These are phyloP conservation scores for Anas acuta DNA, from an alignment of 2,797 vertebrate species.

Conservation along the genomic window DNA sequence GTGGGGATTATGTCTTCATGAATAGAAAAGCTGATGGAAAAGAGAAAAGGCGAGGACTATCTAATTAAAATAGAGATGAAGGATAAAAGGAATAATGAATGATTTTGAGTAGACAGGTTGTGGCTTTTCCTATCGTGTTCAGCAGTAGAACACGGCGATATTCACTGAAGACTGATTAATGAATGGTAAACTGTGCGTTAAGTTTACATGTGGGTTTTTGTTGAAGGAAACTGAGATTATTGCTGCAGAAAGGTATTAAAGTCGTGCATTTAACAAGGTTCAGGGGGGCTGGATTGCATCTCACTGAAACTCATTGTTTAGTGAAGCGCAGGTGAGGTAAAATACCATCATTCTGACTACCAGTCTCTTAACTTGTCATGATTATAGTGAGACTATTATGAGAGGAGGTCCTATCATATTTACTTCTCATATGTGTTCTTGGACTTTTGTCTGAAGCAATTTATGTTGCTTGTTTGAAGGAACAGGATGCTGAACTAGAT, in stretches of 20 bases:
- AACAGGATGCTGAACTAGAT: neutral
- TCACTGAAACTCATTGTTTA: neutral
- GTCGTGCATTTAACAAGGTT: neutral
- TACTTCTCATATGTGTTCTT: neutral
- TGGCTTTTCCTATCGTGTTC: neutral
- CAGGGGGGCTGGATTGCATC: neutral
- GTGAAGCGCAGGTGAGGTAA: neutral
- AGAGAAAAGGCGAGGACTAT: neutral
- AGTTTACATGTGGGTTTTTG: neutral
- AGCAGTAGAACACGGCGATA: neutral
- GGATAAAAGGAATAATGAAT: neutral
- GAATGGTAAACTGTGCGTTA: neutral
- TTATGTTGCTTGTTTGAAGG: neutral
- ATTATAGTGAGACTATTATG: neutral
- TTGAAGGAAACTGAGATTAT: neutral
- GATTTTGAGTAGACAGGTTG: neutral
- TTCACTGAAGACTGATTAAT: neutral
- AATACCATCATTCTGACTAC: neutral
- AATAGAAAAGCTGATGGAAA: neutral
- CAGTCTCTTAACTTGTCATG: neutral
- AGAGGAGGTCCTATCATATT: neutral
- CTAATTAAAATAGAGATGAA: neutral
- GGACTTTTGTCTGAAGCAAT: neutral
- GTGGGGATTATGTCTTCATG: neutral
- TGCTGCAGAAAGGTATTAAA: neutral